Percentiles rank a stretch among this genome's conserved stretches.
Evolutionary conservation across 1,140 invertebrate species (phyloP).

Genomic region (Eurosta solidaginis): DNA sequence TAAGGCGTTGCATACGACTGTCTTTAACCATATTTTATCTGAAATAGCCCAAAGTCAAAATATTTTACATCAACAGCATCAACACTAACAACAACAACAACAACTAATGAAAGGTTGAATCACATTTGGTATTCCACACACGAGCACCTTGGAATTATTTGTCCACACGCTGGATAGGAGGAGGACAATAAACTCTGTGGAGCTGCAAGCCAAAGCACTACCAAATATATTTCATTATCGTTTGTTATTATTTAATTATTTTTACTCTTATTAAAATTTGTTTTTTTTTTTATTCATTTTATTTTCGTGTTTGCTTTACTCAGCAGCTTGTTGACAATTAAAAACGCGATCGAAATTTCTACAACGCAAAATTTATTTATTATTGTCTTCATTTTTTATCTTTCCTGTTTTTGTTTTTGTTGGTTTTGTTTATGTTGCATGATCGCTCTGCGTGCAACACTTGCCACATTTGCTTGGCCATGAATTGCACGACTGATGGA

Average conservation of each 20-base stretch:
- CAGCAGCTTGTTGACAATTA: conserved; percentile 9
- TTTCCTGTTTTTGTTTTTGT: background rate
- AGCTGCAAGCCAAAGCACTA: background rate
- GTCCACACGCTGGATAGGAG: background rate
- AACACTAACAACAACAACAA: background rate
- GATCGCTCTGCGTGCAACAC: background rate
- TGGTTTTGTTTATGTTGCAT: background rate
- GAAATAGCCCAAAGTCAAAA: background rate
- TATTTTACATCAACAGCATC: background rate
- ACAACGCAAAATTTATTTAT: too few relatives aligned
- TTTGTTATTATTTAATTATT: background rate
- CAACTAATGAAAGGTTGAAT: background rate
- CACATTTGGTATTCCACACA: background rate
- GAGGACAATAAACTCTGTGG: background rate
- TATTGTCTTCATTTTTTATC: background rate
- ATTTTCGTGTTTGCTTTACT: background rate
- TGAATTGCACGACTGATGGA: background rate
- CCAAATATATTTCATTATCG: background rate
- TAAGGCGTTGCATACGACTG: background rate
- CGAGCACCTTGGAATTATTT: background rate
- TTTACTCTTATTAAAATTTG: too few relatives aligned
- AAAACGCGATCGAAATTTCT: conserved; percentile 2
- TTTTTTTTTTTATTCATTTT: too few relatives aligned
- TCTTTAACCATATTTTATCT: background rate
- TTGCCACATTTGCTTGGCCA: conserved; percentile 7